Percentiles rank a stretch among this genome's conserved stretches.
Conservation (phyloP, 2,113 vertebrate genomes). For the Ochotona princeps region DNA sequence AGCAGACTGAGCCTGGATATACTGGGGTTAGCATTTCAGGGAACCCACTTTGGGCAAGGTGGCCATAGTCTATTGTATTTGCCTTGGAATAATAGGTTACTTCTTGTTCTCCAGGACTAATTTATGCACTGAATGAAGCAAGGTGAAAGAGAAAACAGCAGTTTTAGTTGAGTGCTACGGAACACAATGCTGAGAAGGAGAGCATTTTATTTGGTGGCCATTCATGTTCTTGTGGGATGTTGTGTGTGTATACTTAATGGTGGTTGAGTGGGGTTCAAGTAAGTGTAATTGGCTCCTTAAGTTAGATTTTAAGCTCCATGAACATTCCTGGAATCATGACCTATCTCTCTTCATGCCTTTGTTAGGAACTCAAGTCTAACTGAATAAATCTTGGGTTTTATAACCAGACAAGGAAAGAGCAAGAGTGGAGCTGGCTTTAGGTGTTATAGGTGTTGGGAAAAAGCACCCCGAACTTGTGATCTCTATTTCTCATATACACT, state of each 20-base stretch:
- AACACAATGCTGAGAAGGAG: neutral
- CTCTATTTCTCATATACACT: neutral
- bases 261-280: neutral
- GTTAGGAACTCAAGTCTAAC: neutral
- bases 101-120: neutral
- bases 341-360: neutral
- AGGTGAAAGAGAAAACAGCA: neutral
- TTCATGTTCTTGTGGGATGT: neutral
- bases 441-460: neutral
- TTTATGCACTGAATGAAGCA: neutral
- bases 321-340: neutral
- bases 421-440: neutral
- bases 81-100: neutral
- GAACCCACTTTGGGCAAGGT: neutral
- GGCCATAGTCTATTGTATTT: neutral
- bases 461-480: neutral
- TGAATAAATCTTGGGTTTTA: constrained; percentile 1
- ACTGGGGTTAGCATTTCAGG: neutral
- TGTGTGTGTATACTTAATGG: neutral
- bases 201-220: neutral
- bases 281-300: neutral
- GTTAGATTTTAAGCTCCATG: neutral
- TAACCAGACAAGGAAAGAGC: neutral
- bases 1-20: neutral
- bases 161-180: neutral